Evolutionary conservation across 2,888 invertebrate species (phyloP), one percentile per base, ranked within the genome.

Genomic region (Argyresthia albistria): DNA sequence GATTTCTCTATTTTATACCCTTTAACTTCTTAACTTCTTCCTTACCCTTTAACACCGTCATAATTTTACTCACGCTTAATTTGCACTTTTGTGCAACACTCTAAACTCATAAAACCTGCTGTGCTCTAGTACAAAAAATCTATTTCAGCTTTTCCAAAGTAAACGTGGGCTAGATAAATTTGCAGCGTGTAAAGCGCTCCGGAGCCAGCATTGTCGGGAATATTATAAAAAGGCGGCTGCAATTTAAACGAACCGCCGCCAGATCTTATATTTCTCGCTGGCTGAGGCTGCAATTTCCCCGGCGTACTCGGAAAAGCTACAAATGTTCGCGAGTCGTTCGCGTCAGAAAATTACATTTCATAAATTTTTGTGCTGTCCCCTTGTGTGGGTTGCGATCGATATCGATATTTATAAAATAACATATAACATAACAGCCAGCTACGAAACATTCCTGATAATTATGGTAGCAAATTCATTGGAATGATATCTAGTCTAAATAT

Each of bases 261-360:
- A 76, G 80, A 82, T 83, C 80, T 80, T 75, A 74, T 73, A 76
- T 78, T 80, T 76, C 70, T 73, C 77, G 66, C 76, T 67, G 63
- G 62, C 70, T 62, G 72, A 78, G 80, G 81, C 82, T 84, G 84
- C 84, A 83, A 84, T 86, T 87, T 82, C 77, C 82, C 56, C 77
- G 68, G 77, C 75, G 76, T 76, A 80, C 83, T 83, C 73, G 77
- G 80, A 70, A 86, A 84, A 76, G 86, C 87, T 84, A 51, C 51
- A 86, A 87, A 84, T 84, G 86, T 83, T 78, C 73, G 69, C 67
- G 75, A 77, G 71, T 77, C 73, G 75, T 74, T 80, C 73, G 72
- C 78, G 77, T 75, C 78, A 76, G 81, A 84, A 84, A 87, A 87
- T 87, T 87, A 84, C 82, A 84, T 87, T 87, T 84, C 80, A 80